phyloP scores from a whole-genome alignment of 2,888 invertebrate genomes.

The Bhutanitis thaidina region DNA sequence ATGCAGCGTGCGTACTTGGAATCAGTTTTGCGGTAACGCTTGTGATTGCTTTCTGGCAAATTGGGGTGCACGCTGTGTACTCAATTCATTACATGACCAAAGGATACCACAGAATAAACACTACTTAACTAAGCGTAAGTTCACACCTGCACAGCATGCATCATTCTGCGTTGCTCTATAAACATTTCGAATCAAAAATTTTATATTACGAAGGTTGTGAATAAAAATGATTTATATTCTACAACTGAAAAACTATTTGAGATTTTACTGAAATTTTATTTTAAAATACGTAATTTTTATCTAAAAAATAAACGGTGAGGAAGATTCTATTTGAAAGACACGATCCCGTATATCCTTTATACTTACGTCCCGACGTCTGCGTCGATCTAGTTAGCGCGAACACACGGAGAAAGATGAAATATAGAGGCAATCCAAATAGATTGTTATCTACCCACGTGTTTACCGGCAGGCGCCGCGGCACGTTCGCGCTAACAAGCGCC shows the following conservation, averaged over 20 bases:
- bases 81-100: slow-evolving; percentile 62
- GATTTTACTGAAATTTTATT: no score
- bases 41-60: slow-evolving; percentile 51
- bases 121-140: slow-evolving; percentile 63
- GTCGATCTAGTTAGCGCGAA: slow-evolving; percentile 75
- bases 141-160: slow-evolving; percentile 29
- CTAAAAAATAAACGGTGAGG: slow-evolving; percentile 31
- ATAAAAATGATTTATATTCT: no score
- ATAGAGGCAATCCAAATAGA: slow-evolving; percentile 80
- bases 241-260: no score
- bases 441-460: slow-evolving; percentile 80
- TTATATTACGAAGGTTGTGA: no score
- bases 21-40: slow-evolving; percentile 28
- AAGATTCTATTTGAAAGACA: slow-evolving; percentile 45
- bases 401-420: slow-evolving; percentile 77
- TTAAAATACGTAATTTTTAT: no score
- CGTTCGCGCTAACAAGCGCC: slow-evolving; percentile 74
- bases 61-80: slow-evolving; percentile 50
- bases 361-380: slow-evolving; percentile 45
- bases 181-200: no score
- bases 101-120: slow-evolving; percentile 48
- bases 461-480: slow-evolving; percentile 71
- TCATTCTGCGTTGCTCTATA: no score
- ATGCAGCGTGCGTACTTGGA: slow-evolving; percentile 35
- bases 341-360: slow-evolving; percentile 70